These are phyloP conservation scores for Serrognathus titanus DNA, from an alignment of 2,888 invertebrate species.

Conservation along the genomic window DNA sequence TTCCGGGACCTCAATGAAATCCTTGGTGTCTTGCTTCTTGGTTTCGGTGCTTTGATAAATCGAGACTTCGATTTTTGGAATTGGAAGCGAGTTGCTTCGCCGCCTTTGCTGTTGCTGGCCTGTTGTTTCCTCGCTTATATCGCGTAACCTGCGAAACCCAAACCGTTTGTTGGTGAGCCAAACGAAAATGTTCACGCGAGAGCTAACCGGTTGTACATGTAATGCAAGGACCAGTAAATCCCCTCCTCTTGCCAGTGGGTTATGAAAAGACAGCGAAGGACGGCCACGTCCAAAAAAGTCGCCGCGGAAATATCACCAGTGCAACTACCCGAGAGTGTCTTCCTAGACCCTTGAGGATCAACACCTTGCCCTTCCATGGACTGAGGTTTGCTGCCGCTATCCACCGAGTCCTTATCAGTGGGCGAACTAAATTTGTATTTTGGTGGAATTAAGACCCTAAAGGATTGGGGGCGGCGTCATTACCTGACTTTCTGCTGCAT, in stretches of 20 bases:
- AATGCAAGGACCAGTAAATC: constrained; percentile 94
- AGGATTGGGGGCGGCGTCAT: not conserved
- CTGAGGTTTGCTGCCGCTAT: constrained; percentile 55
- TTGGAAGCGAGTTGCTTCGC: constrained; percentile 89
- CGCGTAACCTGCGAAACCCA: constrained; percentile 62
- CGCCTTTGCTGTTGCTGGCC: constrained; percentile 76
- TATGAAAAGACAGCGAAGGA: constrained; percentile 91
- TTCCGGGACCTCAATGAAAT: constrained; percentile 77
- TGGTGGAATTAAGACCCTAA: not conserved
- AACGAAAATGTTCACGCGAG: not conserved
- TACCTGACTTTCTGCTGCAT: constrained; percentile 63
- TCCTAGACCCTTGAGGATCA: constrained; percentile 34
- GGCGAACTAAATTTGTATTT: constrained; percentile 52
- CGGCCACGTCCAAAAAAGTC: constrained; percentile 94
- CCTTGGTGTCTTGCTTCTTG: constrained; percentile 66
- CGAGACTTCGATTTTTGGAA: constrained; percentile 88
- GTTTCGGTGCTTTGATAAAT: constrained; percentile 75
- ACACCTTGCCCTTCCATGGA: constrained; percentile 32
- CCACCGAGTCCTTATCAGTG: constrained; percentile 73
- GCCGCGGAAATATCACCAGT: constrained; percentile 71
- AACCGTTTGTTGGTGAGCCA: not conserved
- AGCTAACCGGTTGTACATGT: constrained; percentile 76
- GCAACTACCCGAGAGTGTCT: constrained; percentile 16
- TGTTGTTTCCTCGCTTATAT: constrained; percentile 80
- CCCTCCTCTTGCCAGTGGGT: constrained; percentile 99